A percentile compares a stretch with the other conserved stretches of the same genome.
These are phyloP conservation scores for Metacarcinus magister DNA, from an alignment of 2,888 invertebrate genomes.

Conservation along the genomic window DNA sequence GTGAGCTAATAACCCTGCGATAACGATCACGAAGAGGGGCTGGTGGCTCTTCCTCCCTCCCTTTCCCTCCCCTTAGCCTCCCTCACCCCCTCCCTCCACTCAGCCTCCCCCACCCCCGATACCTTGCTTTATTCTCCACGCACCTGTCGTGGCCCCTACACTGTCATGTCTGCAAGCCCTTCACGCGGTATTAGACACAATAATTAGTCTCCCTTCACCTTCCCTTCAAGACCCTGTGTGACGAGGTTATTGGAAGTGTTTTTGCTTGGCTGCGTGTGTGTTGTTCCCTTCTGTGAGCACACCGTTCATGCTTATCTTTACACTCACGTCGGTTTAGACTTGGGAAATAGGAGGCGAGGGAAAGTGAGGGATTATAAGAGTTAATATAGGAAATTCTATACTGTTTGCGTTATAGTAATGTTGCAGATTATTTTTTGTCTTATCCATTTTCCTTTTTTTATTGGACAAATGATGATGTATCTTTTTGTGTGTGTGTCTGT, in stretches of 20 bases:
- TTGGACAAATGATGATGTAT: no score
- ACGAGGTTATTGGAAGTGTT: background rate
- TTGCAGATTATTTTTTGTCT: background rate
- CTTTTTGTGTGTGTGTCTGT: background rate
- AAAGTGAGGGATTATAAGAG: background rate
- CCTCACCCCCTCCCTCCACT: background rate
- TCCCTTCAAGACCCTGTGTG: conserved; percentile 43
- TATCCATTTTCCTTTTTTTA: background rate
- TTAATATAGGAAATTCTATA: background rate
- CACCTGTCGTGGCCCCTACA: background rate
- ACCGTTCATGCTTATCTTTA: background rate
- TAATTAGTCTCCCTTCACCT: background rate
- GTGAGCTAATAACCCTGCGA: conserved; percentile 59
- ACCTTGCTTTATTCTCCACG: background rate
- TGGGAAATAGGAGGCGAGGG: background rate
- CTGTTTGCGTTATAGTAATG: background rate
- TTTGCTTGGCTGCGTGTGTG: background rate
- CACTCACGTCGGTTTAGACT: background rate
- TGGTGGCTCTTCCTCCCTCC: background rate
- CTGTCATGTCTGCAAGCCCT: background rate
- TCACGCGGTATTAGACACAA: background rate
- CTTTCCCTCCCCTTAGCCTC: background rate
- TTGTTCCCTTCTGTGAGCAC: background rate
- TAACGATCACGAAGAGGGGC: conserved; percentile 37
- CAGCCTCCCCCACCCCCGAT: no score